Evolutionary conservation across 2,888 invertebrate genomes (phyloP).

Genomic region (Synergus japonicus): DNA sequence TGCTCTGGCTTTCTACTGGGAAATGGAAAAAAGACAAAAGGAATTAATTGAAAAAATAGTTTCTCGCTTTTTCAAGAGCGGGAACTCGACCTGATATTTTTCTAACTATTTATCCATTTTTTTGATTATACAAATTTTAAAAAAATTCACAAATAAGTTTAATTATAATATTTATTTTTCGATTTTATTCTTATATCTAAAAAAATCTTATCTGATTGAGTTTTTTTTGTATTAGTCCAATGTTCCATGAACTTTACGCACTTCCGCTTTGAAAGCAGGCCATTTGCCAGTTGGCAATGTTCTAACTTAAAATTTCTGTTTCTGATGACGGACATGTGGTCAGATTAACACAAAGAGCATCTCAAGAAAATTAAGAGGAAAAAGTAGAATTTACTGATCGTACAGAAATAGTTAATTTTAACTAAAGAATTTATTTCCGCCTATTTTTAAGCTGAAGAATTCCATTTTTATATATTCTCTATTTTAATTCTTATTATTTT

Average conservation of each 20-base stretch:
- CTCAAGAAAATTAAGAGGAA: background rate
- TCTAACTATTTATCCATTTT: background rate
- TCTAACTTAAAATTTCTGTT: background rate
- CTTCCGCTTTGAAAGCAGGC: conserved; percentile 24
- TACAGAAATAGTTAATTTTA: background rate
- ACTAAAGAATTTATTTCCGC: background rate
- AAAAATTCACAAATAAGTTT: too few relatives aligned
- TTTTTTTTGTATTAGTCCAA: background rate
- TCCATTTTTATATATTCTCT: too few relatives aligned
- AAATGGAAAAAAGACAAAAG: background rate
- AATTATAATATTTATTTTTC: too few relatives aligned
- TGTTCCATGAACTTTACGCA: background rate
- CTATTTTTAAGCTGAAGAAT: background rate
- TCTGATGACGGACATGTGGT: background rate
- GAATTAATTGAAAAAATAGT: background rate
- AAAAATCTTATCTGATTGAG: background rate
- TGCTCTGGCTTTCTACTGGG: background rate
- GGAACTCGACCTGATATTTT: background rate
- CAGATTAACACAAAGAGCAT: background rate
- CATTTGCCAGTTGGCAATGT: conserved; percentile 23
- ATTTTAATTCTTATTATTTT: background rate
- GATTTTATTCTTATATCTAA: too few relatives aligned
- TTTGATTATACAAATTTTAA: too few relatives aligned
- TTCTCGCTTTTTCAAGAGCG: background rate
- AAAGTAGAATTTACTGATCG: background rate